Percentiles rank a stretch among this genome's conserved stretches.
Conservation (phyloP, 2,888 invertebrate species). For the Eustalomyia histrio region DNA sequence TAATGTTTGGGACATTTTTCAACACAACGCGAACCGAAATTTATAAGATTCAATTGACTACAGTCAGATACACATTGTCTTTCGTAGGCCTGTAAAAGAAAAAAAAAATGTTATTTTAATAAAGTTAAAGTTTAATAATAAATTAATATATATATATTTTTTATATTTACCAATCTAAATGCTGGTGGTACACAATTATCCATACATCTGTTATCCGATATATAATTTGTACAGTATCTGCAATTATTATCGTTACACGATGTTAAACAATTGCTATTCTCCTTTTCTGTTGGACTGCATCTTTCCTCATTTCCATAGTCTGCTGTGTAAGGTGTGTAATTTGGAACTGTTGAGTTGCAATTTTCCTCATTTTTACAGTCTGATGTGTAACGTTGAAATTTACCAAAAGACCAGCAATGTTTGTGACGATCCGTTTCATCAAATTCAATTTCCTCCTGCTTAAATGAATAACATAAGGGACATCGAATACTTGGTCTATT, state of each 20-base stretch:
- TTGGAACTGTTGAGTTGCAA: too few species aligned
- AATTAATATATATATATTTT: too few species aligned
- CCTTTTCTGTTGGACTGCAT: slow-evolving; percentile 25
- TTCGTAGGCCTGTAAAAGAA: slow-evolving; percentile 37
- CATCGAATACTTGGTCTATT: slow-evolving; percentile 85
- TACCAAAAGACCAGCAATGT: slow-evolving; percentile 89
- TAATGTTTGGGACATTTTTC: slow-evolving; percentile 84
- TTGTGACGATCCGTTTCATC: slow-evolving; percentile 51
- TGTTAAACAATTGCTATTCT: slow-evolving; percentile 38
- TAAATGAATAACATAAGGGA: slow-evolving; percentile 80
- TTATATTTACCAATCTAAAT: slow-evolving; percentile 29
- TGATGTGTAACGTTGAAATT: slow-evolving; percentile 63
- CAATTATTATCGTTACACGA: slow-evolving; percentile 28
- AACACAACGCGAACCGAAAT: slow-evolving; percentile 81
- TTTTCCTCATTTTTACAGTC: slow-evolving; percentile 35
- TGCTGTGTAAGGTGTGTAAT: slow-evolving; percentile 29
- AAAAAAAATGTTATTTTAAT: too few species aligned
- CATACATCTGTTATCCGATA: slow-evolving; percentile 29
- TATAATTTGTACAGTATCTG: slow-evolving; percentile 71
- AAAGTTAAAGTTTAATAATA: too few species aligned
- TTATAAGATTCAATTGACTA: slow-evolving; percentile 65
- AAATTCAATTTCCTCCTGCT: background rate
- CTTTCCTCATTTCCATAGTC: slow-evolving; percentile 35
- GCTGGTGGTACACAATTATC: slow-evolving; percentile 39
- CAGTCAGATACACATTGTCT: slow-evolving; percentile 67